Base-by-base conservation (phyloP, 2,797 vertebrate genomes). In the Hipposideros larvatus region DNA sequence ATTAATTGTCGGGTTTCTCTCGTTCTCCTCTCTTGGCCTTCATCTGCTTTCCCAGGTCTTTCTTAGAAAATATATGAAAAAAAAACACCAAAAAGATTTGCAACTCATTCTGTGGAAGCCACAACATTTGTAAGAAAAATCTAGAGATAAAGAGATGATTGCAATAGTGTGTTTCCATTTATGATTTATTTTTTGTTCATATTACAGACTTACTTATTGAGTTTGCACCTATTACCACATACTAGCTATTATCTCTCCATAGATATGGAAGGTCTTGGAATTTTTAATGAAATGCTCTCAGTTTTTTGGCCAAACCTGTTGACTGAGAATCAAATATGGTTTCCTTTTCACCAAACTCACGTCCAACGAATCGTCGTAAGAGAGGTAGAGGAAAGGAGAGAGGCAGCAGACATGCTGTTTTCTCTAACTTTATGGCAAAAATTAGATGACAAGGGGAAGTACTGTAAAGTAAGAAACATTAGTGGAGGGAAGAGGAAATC, bases 401-500 rank as follows among this genome's bases (percentile, higher is more conserved):
- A n/a, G 24, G 21, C 28, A 57, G 14, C 43, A 77, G 53, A 48
- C 41, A 37, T 1, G 2, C 31, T 68, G 3, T 59, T 74, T 55
- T 11, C 18, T 48, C 41, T 31, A 46, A 21, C 7, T 78, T 89
- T 91, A 55, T 74, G 63, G n/a, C 28, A 86, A 83, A 95, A 78
- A 53, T 86, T 57, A 41, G 43, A 14, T 57, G 34, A 43, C 14
- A 3, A 22, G 37, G 34, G 31, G 8, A 78, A 31, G 14, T 65
- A 55, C 57, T 93, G 84, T 80, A 73, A 93, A 71, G 28, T 63
- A 68, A 86, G 84, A 78, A 96, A 31, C 13, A 48, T 59, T 34
- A 15, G 55, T 43, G 31, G 16, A 51, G 41, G 71, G 14, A 75
- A 85, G 34, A 26, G 55, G 31, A 78, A 95, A 59, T 65, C 68